phyloP scores from a whole-genome alignment of 2,113 vertebrate species.

The Macheiramphus alcinus region DNA sequence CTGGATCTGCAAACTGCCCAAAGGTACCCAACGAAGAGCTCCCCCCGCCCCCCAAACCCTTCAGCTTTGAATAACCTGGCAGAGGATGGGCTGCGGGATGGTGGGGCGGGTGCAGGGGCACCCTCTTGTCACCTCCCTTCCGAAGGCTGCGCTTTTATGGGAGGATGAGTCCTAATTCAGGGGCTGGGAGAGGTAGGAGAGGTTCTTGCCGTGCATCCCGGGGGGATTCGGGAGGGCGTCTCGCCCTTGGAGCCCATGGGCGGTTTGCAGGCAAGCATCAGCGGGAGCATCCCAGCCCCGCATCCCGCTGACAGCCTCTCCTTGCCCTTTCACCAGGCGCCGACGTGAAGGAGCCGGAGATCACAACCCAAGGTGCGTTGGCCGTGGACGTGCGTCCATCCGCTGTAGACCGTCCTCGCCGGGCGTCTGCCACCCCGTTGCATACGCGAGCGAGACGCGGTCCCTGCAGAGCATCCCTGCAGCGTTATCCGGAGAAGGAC shows the following conservation, averaged over 20 bases:
- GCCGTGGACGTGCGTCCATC: fast-evolving
- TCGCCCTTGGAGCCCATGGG: fast-evolving
- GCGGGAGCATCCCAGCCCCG: background rate
- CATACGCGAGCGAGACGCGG: fast-evolving
- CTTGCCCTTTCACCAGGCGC: slow-evolving; percentile 67
- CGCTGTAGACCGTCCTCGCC: fast-evolving
- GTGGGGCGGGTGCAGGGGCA: background rate
- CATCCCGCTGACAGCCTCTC: background rate
- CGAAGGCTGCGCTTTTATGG: background rate
- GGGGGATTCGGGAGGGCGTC: background rate
- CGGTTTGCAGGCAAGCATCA: background rate
- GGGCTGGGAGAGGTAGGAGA: background rate
- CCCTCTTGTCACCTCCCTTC: background rate
- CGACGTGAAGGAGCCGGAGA: slow-evolving; percentile 77
- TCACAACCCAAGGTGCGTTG: slow-evolving; percentile 79
- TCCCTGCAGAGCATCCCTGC: background rate
- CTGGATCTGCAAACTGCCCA: slow-evolving; percentile 97
- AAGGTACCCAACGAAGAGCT: slow-evolving; percentile 72
- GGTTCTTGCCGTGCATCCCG: background rate
- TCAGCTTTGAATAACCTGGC: background rate
- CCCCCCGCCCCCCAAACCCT: background rate
- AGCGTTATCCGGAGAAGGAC: fast-evolving
- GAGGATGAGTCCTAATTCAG: background rate
- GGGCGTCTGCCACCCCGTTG: fast-evolving
- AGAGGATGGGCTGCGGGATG: background rate